These are phyloP conservation scores for Pantherophis guttatus DNA, from an alignment of 2,113 vertebrate genomes.

Conservation along the genomic window DNA sequence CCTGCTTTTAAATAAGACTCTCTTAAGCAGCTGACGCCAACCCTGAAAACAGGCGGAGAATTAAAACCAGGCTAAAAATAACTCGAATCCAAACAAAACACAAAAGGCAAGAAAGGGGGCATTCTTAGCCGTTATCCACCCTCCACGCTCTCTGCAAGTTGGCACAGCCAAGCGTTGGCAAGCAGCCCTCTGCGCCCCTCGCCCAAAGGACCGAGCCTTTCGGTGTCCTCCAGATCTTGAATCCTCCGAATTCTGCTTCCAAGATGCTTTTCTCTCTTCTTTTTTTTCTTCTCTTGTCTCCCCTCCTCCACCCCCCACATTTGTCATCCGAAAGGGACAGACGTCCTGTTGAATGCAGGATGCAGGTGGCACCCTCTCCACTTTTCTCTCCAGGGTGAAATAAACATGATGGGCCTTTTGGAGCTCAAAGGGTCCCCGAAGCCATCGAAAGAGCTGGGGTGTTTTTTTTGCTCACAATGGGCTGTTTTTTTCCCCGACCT, in stretches of 20 bases:
- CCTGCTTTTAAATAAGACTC: neutral
- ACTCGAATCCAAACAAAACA: neutral
- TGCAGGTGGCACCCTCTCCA: neutral
- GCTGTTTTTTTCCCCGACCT: neutral
- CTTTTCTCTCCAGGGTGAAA: neutral
- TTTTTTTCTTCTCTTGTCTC: neutral
- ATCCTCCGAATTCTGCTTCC: neutral
- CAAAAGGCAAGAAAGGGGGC: neutral
- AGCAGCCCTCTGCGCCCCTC: too few species aligned
- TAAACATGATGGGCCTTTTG: too few species aligned
- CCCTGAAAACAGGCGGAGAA: neutral
- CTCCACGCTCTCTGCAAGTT: neutral
- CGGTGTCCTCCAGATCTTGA: neutral
- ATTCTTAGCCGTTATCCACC: neutral
- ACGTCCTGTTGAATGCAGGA: neutral
- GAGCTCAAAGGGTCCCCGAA: too few species aligned
- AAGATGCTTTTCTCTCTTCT: neutral
- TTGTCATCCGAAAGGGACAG: fast-evolving
- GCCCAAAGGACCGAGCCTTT: neutral
- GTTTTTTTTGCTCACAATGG: too few species aligned
- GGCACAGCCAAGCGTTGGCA: neutral
- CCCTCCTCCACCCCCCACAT: too few species aligned
- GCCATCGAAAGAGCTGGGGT: too few species aligned
- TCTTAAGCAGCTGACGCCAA: neutral
- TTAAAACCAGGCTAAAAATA: neutral